These are phyloP conservation scores for Echiichthys vipera DNA, from an alignment of 2,797 vertebrate genomes.

Conservation along the genomic window DNA sequence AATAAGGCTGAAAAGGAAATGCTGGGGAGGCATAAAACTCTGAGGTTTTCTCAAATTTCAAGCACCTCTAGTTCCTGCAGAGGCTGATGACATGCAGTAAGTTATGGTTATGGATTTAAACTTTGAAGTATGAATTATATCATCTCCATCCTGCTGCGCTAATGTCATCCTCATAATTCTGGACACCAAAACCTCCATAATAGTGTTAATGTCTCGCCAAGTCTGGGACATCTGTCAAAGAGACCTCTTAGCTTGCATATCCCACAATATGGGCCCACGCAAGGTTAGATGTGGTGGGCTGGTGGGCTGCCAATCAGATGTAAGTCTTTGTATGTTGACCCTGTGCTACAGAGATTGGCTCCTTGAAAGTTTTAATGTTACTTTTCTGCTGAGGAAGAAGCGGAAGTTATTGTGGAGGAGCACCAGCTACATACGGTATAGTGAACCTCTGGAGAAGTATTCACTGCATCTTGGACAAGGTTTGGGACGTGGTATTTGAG, in stretches of 20 bases:
- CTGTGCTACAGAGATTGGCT: not conserved
- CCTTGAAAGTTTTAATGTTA: not conserved
- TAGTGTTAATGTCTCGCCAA: not conserved
- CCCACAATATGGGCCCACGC: not conserved
- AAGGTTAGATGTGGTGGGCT: not conserved
- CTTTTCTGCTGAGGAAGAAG: not conserved
- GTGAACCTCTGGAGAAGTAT: not conserved
- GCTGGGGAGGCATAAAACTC: constrained; percentile 9
- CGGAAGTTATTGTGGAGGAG: not conserved
- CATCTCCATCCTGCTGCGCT: not conserved
- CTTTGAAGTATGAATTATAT: constrained; percentile 17
- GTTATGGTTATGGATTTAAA: constrained; percentile 22
- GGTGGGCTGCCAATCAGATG: not conserved
- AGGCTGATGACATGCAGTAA: constrained; percentile 20
- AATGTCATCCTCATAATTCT: not conserved
- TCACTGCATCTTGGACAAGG: not conserved
- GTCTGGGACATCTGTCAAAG: not conserved
- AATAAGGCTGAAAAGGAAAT: constrained; percentile 15
- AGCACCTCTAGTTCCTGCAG: constrained; percentile 6
- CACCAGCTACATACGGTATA: not conserved
- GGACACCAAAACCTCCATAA: not conserved
- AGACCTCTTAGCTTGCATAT: not conserved
- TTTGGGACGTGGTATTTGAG: constrained; percentile 15
- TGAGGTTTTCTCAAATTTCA: constrained; percentile 24
- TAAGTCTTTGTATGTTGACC: not conserved